These are phyloP conservation scores for Geophilus truncorum DNA, from an alignment of 2,888 invertebrate genomes.

Conservation along the genomic window DNA sequence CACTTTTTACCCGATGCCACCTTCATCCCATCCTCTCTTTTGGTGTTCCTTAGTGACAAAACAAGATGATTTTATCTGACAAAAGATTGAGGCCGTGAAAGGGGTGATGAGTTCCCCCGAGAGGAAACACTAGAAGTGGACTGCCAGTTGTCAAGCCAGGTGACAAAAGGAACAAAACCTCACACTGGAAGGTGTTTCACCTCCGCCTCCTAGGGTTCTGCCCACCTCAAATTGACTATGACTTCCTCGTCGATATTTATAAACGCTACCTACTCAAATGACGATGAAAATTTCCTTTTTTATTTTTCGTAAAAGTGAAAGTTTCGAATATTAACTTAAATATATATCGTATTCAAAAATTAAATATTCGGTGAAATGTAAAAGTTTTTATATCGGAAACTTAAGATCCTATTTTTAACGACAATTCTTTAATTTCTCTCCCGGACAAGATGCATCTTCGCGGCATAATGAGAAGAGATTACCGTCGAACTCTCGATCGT, in stretches of 20 bases:
- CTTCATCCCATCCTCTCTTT: slow-evolving; percentile 13
- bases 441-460: too few species aligned
- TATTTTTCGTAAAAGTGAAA: too few species aligned
- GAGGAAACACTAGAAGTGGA: slow-evolving; percentile 27
- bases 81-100: slow-evolving; percentile 18
- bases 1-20: slow-evolving; percentile 1
- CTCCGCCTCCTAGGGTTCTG: slow-evolving; percentile 7
- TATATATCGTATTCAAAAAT: too few species aligned
- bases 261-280: too few species aligned
- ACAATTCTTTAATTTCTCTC: too few species aligned
- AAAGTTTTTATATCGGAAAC: too few species aligned
- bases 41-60: slow-evolving; percentile 7
- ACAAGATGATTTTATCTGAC: slow-evolving; percentile 27
- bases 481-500: too few species aligned
- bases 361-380: too few species aligned
- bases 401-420: too few species aligned
- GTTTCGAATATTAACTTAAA: too few species aligned
- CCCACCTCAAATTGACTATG: slow-evolving; percentile 17
- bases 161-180: slow-evolving; percentile 19
- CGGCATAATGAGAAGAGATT: too few species aligned
- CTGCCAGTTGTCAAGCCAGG: slow-evolving; percentile 24
- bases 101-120: slow-evolving; percentile 12
- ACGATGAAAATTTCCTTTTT: background rate
- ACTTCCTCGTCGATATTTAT: background rate
- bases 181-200: slow-evolving; percentile 25